Conservation (phyloP, 2,888 invertebrate species). For the Gasteruption jaculator region DNA sequence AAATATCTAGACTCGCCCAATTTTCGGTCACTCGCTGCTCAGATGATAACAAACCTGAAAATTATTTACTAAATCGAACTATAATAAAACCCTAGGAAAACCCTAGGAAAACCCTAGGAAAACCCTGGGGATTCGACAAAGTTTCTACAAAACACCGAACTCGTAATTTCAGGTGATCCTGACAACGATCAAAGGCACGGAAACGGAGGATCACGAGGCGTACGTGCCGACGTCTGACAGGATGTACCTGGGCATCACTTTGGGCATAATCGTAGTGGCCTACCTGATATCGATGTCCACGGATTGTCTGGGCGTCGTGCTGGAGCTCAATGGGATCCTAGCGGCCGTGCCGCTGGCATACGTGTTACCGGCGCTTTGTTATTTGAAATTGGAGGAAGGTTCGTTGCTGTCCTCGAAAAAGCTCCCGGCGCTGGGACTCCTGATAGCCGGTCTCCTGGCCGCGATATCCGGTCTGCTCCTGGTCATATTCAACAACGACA, state of each 20-base stretch:
- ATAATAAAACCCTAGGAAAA: too few species aligned
- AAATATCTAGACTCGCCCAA: too few species aligned
- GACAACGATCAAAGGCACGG: conserved; percentile 46
- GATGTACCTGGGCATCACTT: conserved; percentile 60
- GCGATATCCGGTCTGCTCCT: conserved; percentile 60
- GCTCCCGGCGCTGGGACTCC: conserved; percentile 66
- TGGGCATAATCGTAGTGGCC: conserved; percentile 64
- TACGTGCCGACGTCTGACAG: conserved; percentile 54
- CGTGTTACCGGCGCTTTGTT: conserved; percentile 74
- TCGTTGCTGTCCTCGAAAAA: conserved; percentile 64
- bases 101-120: too few species aligned
- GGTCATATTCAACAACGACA: conserved; percentile 54
- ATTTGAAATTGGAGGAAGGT: conserved; percentile 71
- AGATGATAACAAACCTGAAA: too few species aligned
- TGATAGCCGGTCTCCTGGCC: conserved; percentile 64
- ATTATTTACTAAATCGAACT: too few species aligned
- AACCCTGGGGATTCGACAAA: too few species aligned
- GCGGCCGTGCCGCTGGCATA: conserved; percentile 81
- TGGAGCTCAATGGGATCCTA: conserved; percentile 78
- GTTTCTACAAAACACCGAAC: not conserved
- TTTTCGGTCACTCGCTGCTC: too few species aligned
- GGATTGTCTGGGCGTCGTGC: conserved; percentile 76
- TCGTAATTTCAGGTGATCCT: conserved; percentile 38
- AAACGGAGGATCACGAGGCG: conserved; percentile 40
- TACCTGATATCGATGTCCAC: conserved; percentile 76